Evolutionary conservation across 2,113 vertebrate species (phyloP), one percentile per base, ranked within the genome.

Genomic region (Xiphias gladius): DNA sequence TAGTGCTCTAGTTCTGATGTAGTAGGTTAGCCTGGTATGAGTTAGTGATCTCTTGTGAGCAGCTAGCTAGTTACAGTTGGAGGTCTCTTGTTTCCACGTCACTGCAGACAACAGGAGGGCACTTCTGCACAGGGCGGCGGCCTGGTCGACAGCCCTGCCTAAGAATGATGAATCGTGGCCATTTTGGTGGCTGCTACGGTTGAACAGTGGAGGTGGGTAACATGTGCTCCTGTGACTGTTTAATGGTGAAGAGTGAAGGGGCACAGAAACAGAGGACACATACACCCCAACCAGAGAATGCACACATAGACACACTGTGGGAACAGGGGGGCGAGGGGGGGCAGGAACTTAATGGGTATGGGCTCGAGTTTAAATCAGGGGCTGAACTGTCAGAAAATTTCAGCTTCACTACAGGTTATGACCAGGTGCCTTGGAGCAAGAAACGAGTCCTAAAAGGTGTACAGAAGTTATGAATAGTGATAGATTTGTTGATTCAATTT

Each of bases 1-100:
- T 93, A 93, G 91, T 93, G 84, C 90, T 94, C 93, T 93, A 93
- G 82, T 93, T 94, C 92, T 93, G 94, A 94, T 92, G 94, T 93
- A 91, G 90, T 57, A 84, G 80, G 88, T 94, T 93, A 94, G 92
- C 90, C 89, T 91, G 88, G 80, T 85, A 86, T 88, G 86, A 91
- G 92, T 94, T 93, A 94, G 91, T 93, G 81, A 73, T 86, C 79
- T 75, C 67, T 55, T 26, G 74, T 80, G 76, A 88, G 76, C 69
- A 41, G 48, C 81, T 78, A 39, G 28, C 67, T 52, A 80, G 81
- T 80, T 83, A 87, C 77, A 81, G 80, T 70, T 2, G 65, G 73
- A 82, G 73, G 78, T 75, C 41, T 89, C 61, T 72, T 41, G 66
- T 72, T 83, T 85, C 71, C 69, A 24, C 61, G 54, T 73, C 64